These are phyloP conservation scores for Nycticryphes semicollaris DNA, from an alignment of 2,113 vertebrate genomes.

Conservation along the genomic window DNA sequence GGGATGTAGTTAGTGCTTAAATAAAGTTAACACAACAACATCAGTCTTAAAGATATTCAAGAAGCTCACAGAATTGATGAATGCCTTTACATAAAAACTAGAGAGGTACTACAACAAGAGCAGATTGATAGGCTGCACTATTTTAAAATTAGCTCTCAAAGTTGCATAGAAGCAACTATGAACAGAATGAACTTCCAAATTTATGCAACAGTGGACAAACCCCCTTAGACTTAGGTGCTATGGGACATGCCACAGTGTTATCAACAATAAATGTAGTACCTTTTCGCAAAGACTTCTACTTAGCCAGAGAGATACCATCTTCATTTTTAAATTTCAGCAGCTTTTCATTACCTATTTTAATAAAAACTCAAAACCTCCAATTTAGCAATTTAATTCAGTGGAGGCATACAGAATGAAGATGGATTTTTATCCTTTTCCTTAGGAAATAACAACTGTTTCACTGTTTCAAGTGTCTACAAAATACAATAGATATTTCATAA, in stretches of 20 bases:
- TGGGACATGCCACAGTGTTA: neutral
- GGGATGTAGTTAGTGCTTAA: neutral
- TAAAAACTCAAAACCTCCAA: neutral
- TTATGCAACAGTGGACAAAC: neutral
- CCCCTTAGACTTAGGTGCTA: neutral
- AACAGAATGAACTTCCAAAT: neutral
- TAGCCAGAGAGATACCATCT: neutral
- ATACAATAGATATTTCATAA: neutral
- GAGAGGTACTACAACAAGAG: neutral
- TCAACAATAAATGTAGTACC: neutral
- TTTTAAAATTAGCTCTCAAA: neutral
- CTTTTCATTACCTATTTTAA: neutral
- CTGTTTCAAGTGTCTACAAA: neutral
- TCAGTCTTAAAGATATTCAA: neutral
- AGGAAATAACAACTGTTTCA: neutral
- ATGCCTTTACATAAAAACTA: neutral
- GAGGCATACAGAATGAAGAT: neutral
- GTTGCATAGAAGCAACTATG: neutral
- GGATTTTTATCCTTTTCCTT: neutral
- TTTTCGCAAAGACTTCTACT: neutral
- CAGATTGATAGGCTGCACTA: neutral
- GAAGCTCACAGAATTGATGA: neutral
- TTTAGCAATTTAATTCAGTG: neutral
- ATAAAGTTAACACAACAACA: neutral
- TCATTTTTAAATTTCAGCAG: neutral